Percentiles rank a stretch among this genome's conserved stretches.
These are phyloP conservation scores for Phyllostomus hastatus DNA, from an alignment of 2,113 vertebrate species.

Conservation along the genomic window DNA sequence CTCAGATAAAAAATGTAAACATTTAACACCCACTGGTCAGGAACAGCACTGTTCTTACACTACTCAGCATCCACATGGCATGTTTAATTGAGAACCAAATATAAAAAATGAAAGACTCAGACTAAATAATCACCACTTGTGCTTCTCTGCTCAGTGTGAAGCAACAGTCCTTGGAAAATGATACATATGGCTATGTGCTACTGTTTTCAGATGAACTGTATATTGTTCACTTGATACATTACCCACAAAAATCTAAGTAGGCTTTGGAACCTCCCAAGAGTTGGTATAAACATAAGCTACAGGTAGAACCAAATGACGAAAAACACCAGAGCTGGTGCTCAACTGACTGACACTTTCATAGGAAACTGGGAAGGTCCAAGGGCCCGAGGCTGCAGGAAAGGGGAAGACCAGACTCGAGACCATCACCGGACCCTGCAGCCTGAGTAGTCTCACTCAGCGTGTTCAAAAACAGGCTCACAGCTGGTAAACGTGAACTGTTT, in stretches of 20 bases:
- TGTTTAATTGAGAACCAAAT: constrained; percentile 67
- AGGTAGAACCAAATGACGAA: constrained; percentile 67
- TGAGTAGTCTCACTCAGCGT: constrained; percentile 61
- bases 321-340: constrained; percentile 51
- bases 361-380: constrained; percentile 19
- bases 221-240: constrained; percentile 79
- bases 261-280: constrained; percentile 73
- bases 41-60: constrained; percentile 83
- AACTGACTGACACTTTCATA: not conserved
- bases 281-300: constrained; percentile 63
- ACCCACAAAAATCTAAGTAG: constrained; percentile 74
- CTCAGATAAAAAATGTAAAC: constrained; percentile 85
- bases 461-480: constrained; percentile 76
- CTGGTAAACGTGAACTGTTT: constrained; percentile 77
- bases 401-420: not conserved
- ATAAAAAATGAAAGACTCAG: constrained; percentile 74
- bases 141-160: constrained; percentile 73
- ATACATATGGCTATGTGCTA: constrained; percentile 76
- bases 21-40: constrained; percentile 81
- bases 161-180: constrained; percentile 73
- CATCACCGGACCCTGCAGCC: constrained; percentile 62
- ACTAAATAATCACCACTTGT: constrained; percentile 70
- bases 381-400: constrained; percentile 28
- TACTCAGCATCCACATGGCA: constrained; percentile 71
- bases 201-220: constrained; percentile 75